phyloP scores from a whole-genome alignment of 2,797 vertebrate genomes.

The Chromobotia macracanthus region DNA sequence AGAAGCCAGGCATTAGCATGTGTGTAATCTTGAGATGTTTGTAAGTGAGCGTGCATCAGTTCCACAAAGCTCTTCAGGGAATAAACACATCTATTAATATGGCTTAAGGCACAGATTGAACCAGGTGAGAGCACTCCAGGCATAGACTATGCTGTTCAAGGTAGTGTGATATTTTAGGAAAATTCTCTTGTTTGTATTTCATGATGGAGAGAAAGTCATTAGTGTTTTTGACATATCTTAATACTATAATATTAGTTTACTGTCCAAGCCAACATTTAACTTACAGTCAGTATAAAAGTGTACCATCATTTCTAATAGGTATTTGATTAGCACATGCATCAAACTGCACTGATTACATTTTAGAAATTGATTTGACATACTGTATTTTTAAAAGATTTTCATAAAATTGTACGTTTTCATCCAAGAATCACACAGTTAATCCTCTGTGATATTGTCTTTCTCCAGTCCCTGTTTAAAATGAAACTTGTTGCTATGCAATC shows the following conservation, averaged over 20 bases:
- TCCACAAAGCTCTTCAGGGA: neutral
- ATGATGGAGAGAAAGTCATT: too few relatives aligned
- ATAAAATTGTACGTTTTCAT: slow-evolving; percentile 2
- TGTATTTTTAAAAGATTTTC: neutral
- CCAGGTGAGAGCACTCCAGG: neutral
- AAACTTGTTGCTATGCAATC: slow-evolving; percentile 24
- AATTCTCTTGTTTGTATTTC: too few relatives aligned
- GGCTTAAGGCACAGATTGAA: neutral
- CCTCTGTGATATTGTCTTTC: slow-evolving; percentile 18
- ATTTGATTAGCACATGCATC: too few relatives aligned
- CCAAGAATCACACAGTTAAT: slow-evolving; percentile 34
- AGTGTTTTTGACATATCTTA: too few relatives aligned
- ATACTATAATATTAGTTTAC: too few relatives aligned
- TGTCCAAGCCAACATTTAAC: neutral
- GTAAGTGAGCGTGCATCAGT: neutral
- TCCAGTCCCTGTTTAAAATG: slow-evolving; percentile 18
- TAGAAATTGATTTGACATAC: neutral
- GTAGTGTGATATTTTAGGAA: too few relatives aligned
- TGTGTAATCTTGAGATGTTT: slow-evolving; percentile 15
- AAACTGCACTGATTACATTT: neutral
- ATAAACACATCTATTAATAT: neutral
- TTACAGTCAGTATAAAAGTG: neutral
- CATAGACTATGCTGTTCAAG: too few relatives aligned
- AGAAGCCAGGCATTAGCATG: neutral
- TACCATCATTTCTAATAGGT: neutral